These are phyloP conservation scores for Agapetus fuscipes DNA, from an alignment of 2,888 invertebrate species.

Conservation along the genomic window DNA sequence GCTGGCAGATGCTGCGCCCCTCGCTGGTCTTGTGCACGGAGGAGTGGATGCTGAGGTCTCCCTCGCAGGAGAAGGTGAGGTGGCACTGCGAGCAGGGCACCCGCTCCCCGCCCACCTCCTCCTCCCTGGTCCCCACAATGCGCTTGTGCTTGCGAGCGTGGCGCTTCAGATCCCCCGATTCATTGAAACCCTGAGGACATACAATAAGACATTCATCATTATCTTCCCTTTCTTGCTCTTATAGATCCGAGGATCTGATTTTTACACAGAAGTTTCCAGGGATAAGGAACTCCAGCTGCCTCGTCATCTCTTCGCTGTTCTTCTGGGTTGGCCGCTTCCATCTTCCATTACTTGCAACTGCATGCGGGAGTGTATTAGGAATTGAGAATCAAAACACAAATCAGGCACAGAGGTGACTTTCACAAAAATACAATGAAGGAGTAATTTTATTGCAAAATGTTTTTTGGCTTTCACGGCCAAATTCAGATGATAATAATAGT, in stretches of 20 bases:
- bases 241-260: conserved; percentile 10
- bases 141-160: conserved; percentile 27
- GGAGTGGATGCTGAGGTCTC: conserved; percentile 40
- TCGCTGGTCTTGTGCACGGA: conserved; percentile 33
- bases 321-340: not conserved
- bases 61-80: conserved; percentile 35
- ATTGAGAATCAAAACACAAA: too few relatives aligned
- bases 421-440: too few relatives aligned
- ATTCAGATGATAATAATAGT: too few relatives aligned
- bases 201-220: not conserved
- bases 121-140: conserved; percentile 21
- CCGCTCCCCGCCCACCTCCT: conserved; percentile 14
- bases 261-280: conserved; percentile 6
- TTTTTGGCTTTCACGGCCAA: too few relatives aligned
- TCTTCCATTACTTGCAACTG: too few relatives aligned
- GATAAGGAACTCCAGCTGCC: too few relatives aligned
- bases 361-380: too few relatives aligned
- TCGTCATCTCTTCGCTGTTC: too few relatives aligned
- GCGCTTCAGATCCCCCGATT: conserved; percentile 21
- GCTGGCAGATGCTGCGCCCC: conserved; percentile 34
- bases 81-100: conserved; percentile 37
- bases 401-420: too few relatives aligned
- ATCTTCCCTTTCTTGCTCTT: too few relatives aligned
- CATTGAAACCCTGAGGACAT: conserved; percentile 22
- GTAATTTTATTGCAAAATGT: too few relatives aligned